A percentile compares a stretch with the other conserved stretches of the same genome.
phyloP scores from a whole-genome alignment of 1,140 invertebrate genomes.

The Armadillidium nasatum region DNA sequence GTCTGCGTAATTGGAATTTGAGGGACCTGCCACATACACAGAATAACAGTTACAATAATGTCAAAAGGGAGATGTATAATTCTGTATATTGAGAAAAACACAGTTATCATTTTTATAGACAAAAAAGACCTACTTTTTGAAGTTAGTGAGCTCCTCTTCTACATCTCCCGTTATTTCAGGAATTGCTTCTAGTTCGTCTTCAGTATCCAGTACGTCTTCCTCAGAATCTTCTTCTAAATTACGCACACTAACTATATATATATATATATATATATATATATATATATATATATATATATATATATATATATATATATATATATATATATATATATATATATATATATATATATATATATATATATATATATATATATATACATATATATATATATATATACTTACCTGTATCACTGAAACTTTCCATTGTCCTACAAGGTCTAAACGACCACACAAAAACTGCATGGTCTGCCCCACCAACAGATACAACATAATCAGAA shows the following conservation, averaged over 20 bases:
- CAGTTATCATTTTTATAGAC: neutral
- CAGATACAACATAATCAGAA: slow-evolving; percentile 35
- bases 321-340: too few relatives aligned
- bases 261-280: too few relatives aligned
- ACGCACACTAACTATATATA: too few relatives aligned
- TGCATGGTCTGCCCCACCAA: slow-evolving; percentile 39
- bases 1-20: too few relatives aligned
- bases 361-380: neutral
- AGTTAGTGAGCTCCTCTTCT: slow-evolving; percentile 27
- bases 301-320: too few relatives aligned
- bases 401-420: slow-evolving; percentile 25
- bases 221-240: slow-evolving; percentile 32
- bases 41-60: neutral
- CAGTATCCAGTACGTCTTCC: slow-evolving; percentile 39
- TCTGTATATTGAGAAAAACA: neutral
- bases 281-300: too few relatives aligned
- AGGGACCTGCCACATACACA: too few relatives aligned
- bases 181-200: slow-evolving; percentile 38
- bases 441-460: slow-evolving; percentile 39
- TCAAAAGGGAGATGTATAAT: too few relatives aligned
- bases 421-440: neutral
- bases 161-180: slow-evolving; percentile 39
- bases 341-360: slow-evolving; percentile 2
- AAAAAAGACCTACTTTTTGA: neutral
- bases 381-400: neutral